Evolutionary conservation across 2,888 invertebrate genomes (phyloP).

Genomic region (Bellardia pandia): DNA sequence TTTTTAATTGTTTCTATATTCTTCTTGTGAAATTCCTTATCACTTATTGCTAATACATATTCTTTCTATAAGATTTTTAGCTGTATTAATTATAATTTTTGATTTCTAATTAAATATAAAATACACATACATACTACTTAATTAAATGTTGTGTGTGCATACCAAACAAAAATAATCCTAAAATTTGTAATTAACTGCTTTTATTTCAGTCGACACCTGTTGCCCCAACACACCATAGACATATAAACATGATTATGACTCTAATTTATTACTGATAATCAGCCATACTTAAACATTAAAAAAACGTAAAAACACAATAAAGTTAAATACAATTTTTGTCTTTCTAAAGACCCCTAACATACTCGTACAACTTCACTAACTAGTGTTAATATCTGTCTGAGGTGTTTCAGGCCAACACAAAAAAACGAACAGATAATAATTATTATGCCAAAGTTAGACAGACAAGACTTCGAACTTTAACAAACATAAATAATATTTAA

Average conservation of each 20-base stretch:
- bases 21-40: too few relatives aligned
- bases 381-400: background rate
- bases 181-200: conserved; percentile 21
- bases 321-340: conserved; percentile 34
- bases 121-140: background rate
- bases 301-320: background rate
- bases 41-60: too few relatives aligned
- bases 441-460: conserved; percentile 31
- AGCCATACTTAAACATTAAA: conserved; percentile 44
- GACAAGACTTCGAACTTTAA: conserved; percentile 4
- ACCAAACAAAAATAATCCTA: background rate
- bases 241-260: conserved; percentile 22
- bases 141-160: background rate
- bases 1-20: too few relatives aligned
- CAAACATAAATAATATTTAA: conserved; percentile 20
- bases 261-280: conserved; percentile 63
- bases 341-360: conserved; percentile 20
- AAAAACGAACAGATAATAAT: conserved; percentile 22
- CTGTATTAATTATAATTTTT: too few relatives aligned
- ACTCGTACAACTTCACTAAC: background rate
- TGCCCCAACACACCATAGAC: background rate
- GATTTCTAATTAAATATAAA: too few relatives aligned
- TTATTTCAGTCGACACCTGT: conserved; percentile 56
- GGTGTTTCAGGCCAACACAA: background rate
- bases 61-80: too few relatives aligned